Evolutionary conservation across 2,797 vertebrate genomes (phyloP), one percentile per base, ranked within the genome.

Genomic region (Alosa sapidissima): DNA sequence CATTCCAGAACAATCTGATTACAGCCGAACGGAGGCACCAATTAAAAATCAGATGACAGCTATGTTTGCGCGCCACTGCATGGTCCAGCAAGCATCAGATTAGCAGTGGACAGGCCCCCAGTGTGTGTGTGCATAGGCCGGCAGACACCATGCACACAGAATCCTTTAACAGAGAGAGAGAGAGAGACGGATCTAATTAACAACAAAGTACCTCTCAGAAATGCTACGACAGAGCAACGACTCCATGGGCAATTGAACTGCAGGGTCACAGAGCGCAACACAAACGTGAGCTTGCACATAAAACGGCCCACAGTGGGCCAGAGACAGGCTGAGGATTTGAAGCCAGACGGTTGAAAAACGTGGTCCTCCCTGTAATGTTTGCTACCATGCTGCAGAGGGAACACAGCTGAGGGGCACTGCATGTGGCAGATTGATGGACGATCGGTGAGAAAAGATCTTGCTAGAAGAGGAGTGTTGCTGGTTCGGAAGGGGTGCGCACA

Each of bases 31-130:
- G 83, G 86, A 52, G 62, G 84, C 82, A 2, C 65, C 88, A 90
- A 91, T 89, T 90, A 90, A 89, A 90, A 90, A 81, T 92, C 84
- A 83, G 81, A 89, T 88, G 89, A 88, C 89, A 88, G 81, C 81
- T 85, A 81, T 65, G 85, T 81, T 45, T 72, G 68, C 33, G 14
- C 68, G 5, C 86, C 49, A 14, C 33, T 8, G 68, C 33, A 65
- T 84, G 68, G 82, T 81, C 51, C 51, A 58, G 41, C 62, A 13
- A 85, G 88, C 47, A 62, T 78, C 2, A 21, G 81, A 33, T 36
- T 81, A 52, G 82, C 36, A 33, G 87, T 58, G 11, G 68, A 75
- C 68, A 75, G 68, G 33, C 68, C 68, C 3, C 36, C 13, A 16
- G 68, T 75, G 68, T 75, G 68, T 41, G 62, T 65, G 62, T 65